Base-by-base conservation (phyloP, 2,797 vertebrate species). In the Lepidocolaptes lacrymiger region DNA sequence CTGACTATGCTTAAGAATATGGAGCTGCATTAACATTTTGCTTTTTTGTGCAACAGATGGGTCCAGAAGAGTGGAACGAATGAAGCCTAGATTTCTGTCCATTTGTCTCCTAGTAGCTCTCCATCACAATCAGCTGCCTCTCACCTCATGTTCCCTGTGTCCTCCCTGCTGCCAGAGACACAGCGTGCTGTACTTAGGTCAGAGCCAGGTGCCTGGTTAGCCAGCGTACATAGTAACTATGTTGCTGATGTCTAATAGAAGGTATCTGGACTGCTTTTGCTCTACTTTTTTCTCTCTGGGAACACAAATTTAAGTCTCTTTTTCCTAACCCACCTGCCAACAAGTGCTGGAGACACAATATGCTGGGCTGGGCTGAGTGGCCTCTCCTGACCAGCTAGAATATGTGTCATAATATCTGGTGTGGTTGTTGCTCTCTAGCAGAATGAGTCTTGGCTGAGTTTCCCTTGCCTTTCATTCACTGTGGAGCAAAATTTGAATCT, bases 321-420 rank as follows among this genome's bases (percentile, higher is more conserved):
- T 43, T 82, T 52, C 41, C 27, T 74, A 63, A 67, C 3, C 8
- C n/a, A 44, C 28, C 54, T 86, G 54, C 54, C 46, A 64, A 7
- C 3, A 36, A 48, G 10, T 1, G 2, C 32, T 67, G 72, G 78
- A 85, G 32, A 55, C 16, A 6, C 32, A 73, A 13, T 23, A 13
- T 14, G 10, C 37, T 43, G 14, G 21, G 20, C 36, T 56, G 78
- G 51, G 32, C n/a, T 69, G 20, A 27, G 6, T 82, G 26, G 34
- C 64, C 7, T 84, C 72, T 74, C 34, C 54, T 85, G 48, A 88
- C 14, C 37, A 28, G 21, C 27, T 12, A 27, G 26, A 85, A 34
- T 8, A 32, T 0, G 0, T 41, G 46, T 55, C 26, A 67, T 6
- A 4, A 36, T 26, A 55, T 6, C 48, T 23, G 20, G 5, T 8